A percentile compares a stretch with the other conserved stretches of the same genome.
These are phyloP conservation scores for Andrena praecox DNA, from an alignment of 2,888 invertebrate genomes.

Conservation along the genomic window DNA sequence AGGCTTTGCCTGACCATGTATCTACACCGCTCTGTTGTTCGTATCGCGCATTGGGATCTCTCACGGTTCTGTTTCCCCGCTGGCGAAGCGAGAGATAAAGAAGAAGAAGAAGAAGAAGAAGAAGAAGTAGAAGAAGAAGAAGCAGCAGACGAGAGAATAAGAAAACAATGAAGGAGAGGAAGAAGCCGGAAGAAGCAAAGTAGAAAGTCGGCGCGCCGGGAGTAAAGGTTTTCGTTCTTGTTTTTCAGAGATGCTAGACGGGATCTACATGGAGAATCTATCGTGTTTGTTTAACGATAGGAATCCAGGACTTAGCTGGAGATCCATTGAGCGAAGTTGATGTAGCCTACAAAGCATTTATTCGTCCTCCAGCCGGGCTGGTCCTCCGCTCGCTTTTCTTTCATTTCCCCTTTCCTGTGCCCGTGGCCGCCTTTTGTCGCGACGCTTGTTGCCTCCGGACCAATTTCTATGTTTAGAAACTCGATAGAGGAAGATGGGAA, in stretches of 20 bases:
- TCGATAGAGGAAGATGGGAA: not conserved
- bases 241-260: not conserved
- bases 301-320: slow-evolving; percentile 8
- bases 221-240: slow-evolving; percentile 8
- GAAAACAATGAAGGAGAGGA: not conserved
- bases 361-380: not conserved
- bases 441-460: not conserved
- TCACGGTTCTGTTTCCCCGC: slow-evolving; percentile 58
- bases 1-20: slow-evolving; percentile 71
- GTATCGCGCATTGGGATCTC: slow-evolving; percentile 68
- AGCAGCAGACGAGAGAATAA: not conserved
- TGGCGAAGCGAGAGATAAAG: slow-evolving; percentile 38
- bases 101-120: slow-evolving; percentile 11
- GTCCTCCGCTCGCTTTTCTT: not conserved
- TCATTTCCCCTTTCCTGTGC: not conserved
- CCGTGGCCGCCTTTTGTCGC: slow-evolving; percentile 12
- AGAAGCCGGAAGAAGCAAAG: not conserved
- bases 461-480: slow-evolving; percentile 4
- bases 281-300: slow-evolving; percentile 36
- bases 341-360: not conserved
- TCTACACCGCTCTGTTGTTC: slow-evolving; percentile 59
- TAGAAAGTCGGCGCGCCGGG: not conserved
- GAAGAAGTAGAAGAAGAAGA: not conserved
- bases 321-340: slow-evolving; percentile 6
- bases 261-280: slow-evolving; percentile 36